Percentiles rank a stretch among this genome's conserved stretches.
Conservation (phyloP, 1,140 invertebrate species). For the Phymastichus coffea region DNA sequence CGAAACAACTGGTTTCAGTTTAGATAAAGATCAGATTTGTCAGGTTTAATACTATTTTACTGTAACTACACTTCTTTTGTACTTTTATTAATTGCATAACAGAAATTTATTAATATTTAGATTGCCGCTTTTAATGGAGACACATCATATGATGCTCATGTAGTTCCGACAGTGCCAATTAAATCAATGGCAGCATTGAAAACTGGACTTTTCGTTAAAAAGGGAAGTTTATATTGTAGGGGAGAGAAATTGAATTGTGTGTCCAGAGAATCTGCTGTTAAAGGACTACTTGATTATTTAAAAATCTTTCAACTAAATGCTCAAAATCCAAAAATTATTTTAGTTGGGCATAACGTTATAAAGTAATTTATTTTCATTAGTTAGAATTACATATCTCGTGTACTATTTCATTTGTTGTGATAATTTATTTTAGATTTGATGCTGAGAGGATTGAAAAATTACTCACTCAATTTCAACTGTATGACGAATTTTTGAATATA, state of each 20-base stretch:
- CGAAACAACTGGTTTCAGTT: neutral
- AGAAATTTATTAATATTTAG: neutral
- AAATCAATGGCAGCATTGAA: neutral
- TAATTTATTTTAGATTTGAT: neutral
- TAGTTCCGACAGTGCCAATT: constrained; percentile 14
- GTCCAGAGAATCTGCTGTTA: neutral
- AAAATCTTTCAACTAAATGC: neutral
- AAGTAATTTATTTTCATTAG: too few species aligned
- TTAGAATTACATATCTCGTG: too few species aligned
- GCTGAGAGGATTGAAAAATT: neutral
- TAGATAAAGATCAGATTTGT: neutral
- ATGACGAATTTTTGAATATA: neutral
- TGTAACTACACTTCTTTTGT: too few species aligned
- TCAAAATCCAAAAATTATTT: too few species aligned
- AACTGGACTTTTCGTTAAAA: constrained; percentile 12
- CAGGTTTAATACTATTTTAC: too few species aligned
- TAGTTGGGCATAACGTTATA: neutral
- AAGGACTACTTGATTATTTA: neutral
- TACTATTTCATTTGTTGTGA: too few species aligned
- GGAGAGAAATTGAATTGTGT: neutral
- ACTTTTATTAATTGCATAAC: neutral
- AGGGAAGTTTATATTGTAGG: constrained; percentile 11
- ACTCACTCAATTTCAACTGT: neutral
- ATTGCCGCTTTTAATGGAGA: constrained; percentile 9
- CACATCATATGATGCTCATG: constrained; percentile 15